These are phyloP conservation scores for Polydrusus tereticollis DNA, from an alignment of 2,888 invertebrate genomes.

Conservation along the genomic window DNA sequence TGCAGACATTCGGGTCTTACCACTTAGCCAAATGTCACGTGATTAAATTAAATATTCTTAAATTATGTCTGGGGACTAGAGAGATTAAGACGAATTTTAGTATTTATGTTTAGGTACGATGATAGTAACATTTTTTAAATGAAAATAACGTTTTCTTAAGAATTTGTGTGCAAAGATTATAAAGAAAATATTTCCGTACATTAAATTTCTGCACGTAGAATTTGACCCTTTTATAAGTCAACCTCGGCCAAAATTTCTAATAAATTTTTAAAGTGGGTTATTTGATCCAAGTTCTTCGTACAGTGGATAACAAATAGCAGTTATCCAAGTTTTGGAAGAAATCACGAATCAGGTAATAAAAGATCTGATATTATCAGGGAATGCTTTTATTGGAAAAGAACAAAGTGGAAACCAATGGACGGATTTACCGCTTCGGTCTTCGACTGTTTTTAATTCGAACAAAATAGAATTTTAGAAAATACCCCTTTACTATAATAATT, in stretches of 20 bases:
- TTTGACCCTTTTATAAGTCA: conserved; percentile 5
- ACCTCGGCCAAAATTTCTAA: conserved; percentile 32
- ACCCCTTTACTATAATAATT: too few relatives aligned
- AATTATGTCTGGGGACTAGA: too few relatives aligned
- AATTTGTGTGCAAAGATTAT: neutral
- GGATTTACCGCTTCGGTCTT: conserved; percentile 9
- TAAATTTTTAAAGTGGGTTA: conserved; percentile 52
- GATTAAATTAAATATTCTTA: too few relatives aligned
- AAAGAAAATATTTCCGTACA: conserved; percentile 11
- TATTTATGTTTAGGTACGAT: too few relatives aligned
- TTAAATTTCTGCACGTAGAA: conserved; percentile 23
- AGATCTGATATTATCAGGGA: conserved; percentile 56
- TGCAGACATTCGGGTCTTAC: too few relatives aligned
- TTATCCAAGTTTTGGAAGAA: conserved; percentile 53
- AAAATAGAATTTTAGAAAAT: too few relatives aligned
- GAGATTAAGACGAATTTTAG: too few relatives aligned
- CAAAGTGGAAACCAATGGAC: conserved; percentile 58
- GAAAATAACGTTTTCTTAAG: neutral
- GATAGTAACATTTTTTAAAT: neutral
- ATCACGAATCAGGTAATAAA: conserved; percentile 50
- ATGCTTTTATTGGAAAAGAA: conserved; percentile 56
- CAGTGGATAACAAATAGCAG: conserved; percentile 56
- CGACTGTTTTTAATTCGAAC: neutral
- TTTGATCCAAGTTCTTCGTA: conserved; percentile 52
- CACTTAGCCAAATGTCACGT: too few relatives aligned